A percentile compares a stretch with the other conserved stretches of the same genome.
phyloP scores from a whole-genome alignment of 2,113 vertebrate species.

The Myocastor coypus region DNA sequence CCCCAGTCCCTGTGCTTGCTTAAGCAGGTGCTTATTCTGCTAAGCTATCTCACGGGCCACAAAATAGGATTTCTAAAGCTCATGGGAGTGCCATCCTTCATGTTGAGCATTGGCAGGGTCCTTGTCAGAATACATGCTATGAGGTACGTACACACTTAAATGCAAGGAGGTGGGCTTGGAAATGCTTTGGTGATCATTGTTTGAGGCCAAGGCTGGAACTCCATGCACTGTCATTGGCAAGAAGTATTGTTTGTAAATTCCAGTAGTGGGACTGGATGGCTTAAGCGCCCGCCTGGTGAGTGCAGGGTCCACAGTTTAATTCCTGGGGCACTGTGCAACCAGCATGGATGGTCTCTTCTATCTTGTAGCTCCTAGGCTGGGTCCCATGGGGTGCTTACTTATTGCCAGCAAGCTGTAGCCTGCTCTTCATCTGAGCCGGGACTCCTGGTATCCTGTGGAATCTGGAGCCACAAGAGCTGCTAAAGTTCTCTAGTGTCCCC shows the following conservation, averaged over 20 bases:
- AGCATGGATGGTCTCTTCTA: background rate
- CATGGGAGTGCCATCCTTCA: background rate
- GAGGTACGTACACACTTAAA: background rate
- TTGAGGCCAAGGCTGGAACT: background rate
- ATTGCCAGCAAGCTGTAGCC: background rate
- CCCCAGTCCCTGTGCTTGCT: too few species aligned
- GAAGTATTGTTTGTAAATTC: background rate
- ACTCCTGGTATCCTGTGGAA: background rate
- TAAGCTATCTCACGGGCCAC: too few species aligned
- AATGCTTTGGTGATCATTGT: background rate
- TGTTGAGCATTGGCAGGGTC: accelerated
- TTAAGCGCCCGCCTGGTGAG: too few species aligned
- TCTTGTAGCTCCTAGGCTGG: too few species aligned
- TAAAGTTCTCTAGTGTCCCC: background rate
- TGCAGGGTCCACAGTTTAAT: too few species aligned
- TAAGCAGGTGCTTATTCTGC: too few species aligned
- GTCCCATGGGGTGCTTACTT: background rate
- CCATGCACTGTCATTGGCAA: accelerated
- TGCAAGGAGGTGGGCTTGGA: background rate
- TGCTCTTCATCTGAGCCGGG: background rate
- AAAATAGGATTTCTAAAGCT: background rate
- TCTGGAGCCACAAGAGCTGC: background rate
- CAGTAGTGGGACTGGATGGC: too few species aligned
- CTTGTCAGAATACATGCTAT: background rate
- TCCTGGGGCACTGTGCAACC: background rate